Percentiles rank a stretch among this genome's conserved stretches.
phyloP scores from a whole-genome alignment of 2,888 invertebrate species.

The Caenorhabditis sp. region DNA sequence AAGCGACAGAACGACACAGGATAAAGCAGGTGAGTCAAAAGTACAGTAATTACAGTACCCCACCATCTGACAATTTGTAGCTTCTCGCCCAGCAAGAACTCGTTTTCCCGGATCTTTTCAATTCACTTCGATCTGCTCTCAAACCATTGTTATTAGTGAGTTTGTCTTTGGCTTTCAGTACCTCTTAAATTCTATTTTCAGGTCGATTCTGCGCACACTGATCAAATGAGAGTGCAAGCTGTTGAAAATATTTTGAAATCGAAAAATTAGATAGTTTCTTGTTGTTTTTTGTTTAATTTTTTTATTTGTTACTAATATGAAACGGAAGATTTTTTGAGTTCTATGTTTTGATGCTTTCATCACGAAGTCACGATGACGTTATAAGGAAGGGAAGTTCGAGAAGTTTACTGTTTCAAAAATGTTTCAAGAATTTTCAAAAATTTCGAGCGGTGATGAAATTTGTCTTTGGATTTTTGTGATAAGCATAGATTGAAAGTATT shows the following conservation, averaged over 20 bases:
- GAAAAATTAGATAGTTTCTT: background rate
- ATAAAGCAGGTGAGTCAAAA: constrained; percentile 43
- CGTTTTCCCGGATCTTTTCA: constrained; percentile 57
- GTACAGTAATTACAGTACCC: too few relatives aligned
- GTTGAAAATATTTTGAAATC: constrained; percentile 51
- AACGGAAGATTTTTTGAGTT: background rate
- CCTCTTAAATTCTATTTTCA: constrained; percentile 6
- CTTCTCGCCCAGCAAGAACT: constrained; percentile 54
- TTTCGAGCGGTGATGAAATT: too few relatives aligned
- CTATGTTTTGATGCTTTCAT: too few relatives aligned
- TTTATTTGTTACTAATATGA: background rate
- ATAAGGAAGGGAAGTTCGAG: too few relatives aligned
- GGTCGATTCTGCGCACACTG: constrained; percentile 55
- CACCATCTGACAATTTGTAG: too few relatives aligned
- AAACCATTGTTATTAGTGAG: constrained; percentile 42
- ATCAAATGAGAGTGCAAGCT: constrained; percentile 53
- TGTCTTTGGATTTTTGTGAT: too few relatives aligned
- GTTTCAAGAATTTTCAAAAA: too few relatives aligned
- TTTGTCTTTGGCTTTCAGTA: background rate
- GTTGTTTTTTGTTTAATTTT: background rate
- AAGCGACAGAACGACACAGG: constrained; percentile 57
- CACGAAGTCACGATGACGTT: too few relatives aligned
- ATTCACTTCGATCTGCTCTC: constrained; percentile 52
- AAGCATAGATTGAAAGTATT: too few relatives aligned
- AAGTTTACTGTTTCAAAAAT: too few relatives aligned